These are phyloP conservation scores for Enteromius anoplus DNA, from an alignment of 2,797 vertebrate genomes.

Conservation along the genomic window DNA sequence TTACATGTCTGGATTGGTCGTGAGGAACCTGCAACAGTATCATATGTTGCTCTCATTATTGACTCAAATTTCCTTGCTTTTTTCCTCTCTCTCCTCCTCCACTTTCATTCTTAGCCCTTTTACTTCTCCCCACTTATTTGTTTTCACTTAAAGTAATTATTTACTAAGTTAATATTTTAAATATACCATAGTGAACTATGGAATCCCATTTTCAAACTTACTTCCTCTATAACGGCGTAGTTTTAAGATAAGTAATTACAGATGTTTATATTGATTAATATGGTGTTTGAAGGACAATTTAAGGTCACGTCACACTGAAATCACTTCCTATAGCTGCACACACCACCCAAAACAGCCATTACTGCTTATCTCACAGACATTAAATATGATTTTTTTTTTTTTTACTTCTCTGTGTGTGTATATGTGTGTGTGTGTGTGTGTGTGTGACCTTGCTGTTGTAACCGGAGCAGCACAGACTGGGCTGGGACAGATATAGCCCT, in stretches of 20 bases:
- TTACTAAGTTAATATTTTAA: neutral
- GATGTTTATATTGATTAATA: conserved; percentile 8
- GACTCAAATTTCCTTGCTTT: conserved; percentile 55
- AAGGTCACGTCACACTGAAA: neutral
- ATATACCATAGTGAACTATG: conserved; percentile 4
- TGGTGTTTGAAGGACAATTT: conserved; percentile 7
- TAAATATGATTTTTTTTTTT: conserved; percentile 59
- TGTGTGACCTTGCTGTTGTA: conserved; percentile 61
- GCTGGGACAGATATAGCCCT: conserved; percentile 61
- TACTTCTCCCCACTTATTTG: neutral
- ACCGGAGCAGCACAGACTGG: conserved; percentile 56
- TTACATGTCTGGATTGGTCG: conserved; percentile 84
- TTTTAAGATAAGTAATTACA: neutral
- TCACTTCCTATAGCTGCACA: conserved; percentile 4
- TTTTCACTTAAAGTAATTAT: neutral
- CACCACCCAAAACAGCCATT: conserved; percentile 50
- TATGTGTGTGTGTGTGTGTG: conserved; percentile 29
- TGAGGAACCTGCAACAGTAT: conserved; percentile 82
- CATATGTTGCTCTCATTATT: conserved; percentile 80
- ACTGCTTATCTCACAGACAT: conserved; percentile 44
- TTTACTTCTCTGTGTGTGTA: conserved; percentile 35
- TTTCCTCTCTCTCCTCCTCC: conserved; percentile 26
- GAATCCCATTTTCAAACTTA: neutral
- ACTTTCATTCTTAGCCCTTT: conserved; percentile 33
- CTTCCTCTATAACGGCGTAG: neutral